Percentiles rank a stretch among this genome's conserved stretches.
phyloP scores from a whole-genome alignment of 2,797 vertebrate genomes.

The Chelon labrosus region DNA sequence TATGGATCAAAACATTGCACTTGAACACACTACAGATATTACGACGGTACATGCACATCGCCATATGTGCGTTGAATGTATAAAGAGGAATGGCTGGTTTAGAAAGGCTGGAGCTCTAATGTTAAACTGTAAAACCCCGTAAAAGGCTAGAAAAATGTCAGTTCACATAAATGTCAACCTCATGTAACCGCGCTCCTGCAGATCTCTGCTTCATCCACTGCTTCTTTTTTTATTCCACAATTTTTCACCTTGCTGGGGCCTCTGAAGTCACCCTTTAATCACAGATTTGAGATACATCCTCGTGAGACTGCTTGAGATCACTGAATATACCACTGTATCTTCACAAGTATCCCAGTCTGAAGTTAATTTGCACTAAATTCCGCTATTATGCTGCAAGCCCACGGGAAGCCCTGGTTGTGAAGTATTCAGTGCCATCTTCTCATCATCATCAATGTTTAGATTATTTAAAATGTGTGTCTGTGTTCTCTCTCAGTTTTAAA shows the following conservation, averaged over 20 bases:
- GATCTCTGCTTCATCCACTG: conserved; percentile 4
- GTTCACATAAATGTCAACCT: conserved; percentile 39
- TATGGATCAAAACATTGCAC: no score
- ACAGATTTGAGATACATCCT: conserved; percentile 32
- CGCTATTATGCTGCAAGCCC: conserved; percentile 34
- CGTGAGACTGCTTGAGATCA: conserved; percentile 32
- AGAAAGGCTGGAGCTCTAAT: not conserved
- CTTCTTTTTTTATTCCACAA: no score
- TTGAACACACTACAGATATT: no score
- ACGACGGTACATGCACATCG: no score
- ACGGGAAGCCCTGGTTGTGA: conserved; percentile 32
- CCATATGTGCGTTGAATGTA: not conserved
- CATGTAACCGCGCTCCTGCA: conserved; percentile 16
- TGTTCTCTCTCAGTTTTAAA: conserved; percentile 47
- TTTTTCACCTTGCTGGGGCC: not conserved
- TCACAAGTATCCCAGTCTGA: conserved; percentile 38
- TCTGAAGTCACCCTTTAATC: conserved; percentile 43
- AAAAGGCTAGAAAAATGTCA: conserved; percentile 26
- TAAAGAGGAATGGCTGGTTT: not conserved
- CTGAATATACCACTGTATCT: conserved; percentile 6
- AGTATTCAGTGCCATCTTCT: conserved; percentile 43
- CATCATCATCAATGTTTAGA: conserved; percentile 18
- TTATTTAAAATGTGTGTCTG: conserved; percentile 37
- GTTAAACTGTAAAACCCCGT: conserved; percentile 16
- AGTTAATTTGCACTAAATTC: conserved; percentile 53